A percentile compares a stretch with the other conserved stretches of the same genome.
Conservation (phyloP, 2,797 vertebrate species). For the Phrynocephalus forsythii region DNA sequence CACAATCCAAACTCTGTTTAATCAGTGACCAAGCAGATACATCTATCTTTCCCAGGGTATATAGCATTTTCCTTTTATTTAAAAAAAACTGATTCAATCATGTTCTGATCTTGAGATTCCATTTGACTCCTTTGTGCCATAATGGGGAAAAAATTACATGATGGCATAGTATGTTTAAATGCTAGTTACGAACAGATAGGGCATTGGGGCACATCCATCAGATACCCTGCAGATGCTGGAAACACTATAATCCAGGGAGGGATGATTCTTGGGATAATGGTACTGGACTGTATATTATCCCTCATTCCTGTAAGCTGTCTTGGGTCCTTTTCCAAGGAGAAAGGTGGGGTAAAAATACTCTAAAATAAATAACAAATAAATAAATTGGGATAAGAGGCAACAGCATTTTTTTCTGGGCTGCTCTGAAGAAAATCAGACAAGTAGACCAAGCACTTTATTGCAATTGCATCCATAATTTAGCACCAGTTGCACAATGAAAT, state of each 20-base stretch:
- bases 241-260: not conserved
- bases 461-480: not conserved
- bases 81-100: not conserved
- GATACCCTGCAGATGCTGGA: not conserved
- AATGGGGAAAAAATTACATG: not conserved
- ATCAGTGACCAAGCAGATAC: not conserved
- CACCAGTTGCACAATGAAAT: not conserved
- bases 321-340: no score
- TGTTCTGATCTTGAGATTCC: not conserved
- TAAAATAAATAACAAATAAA: no score
- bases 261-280: not conserved
- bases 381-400: not conserved
- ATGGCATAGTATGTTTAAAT: not conserved
- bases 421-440: not conserved
- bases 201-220: not conserved
- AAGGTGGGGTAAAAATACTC: no score
- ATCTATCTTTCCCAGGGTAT: not conserved
- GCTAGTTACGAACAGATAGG: not conserved
- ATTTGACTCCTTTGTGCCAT: not conserved
- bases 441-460: not conserved
- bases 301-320: no score
- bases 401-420: not conserved
- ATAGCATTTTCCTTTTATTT: no score
- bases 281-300: no score
- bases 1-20: not conserved